A percentile compares a stretch with the other conserved stretches of the same genome.
These are phyloP conservation scores for Epizoanthus stellaris DNA, from an alignment of 92 coral and sea anemone genomes.

Conservation along the genomic window DNA sequence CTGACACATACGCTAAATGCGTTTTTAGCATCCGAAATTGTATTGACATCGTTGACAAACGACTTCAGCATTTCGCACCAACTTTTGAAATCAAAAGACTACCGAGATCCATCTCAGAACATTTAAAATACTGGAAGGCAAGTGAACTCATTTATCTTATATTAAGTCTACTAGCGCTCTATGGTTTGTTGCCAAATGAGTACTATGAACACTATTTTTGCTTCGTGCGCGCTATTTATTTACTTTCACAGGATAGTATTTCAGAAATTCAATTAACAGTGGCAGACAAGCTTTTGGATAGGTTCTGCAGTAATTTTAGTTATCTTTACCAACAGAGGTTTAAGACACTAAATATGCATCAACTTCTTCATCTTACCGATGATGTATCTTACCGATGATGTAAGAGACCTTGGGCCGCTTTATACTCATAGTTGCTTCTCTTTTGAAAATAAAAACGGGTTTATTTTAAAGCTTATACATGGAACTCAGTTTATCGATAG, in stretches of 20 bases:
- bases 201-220: constrained; percentile 50
- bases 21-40: constrained; percentile 40
- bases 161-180: constrained; percentile 56
- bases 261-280: constrained; percentile 37
- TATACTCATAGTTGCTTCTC: constrained; percentile 61
- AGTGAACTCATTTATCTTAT: constrained; percentile 68
- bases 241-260: constrained; percentile 56
- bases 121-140: constrained; percentile 67
- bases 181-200: constrained; percentile 60
- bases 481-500: constrained; percentile 66
- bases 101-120: constrained; percentile 56
- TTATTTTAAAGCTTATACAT: constrained; percentile 46
- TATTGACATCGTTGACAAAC: constrained; percentile 46
- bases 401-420: constrained; percentile 65
- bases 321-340: constrained; percentile 44
- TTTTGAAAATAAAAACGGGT: constrained; percentile 65
- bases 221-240: constrained; percentile 49
- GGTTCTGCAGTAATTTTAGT: constrained; percentile 39
- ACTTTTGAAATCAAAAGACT: constrained; percentile 52
- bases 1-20: constrained; percentile 30
- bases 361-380: constrained; percentile 63
- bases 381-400: too few species aligned
- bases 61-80: constrained; percentile 63
- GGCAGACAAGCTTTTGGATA: constrained; percentile 46
- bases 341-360: constrained; percentile 65